Evolutionary conservation across 2,888 invertebrate species (phyloP), one percentile per base, ranked within the genome.

Genomic region (Micoletzkya japonica): DNA sequence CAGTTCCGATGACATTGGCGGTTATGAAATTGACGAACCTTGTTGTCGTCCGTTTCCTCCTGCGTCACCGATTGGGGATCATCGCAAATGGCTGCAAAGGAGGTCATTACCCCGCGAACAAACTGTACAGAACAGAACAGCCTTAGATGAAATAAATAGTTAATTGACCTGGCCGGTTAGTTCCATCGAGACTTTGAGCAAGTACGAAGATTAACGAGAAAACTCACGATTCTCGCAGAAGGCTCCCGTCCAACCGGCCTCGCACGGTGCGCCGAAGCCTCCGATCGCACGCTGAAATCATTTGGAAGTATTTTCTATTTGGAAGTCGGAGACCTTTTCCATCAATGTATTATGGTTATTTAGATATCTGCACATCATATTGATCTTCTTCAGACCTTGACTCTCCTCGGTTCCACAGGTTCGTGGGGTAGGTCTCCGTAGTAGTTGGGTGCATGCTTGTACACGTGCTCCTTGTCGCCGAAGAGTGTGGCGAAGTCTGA

Each of bases 201-300:
- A 37, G 7, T 37, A 14, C 24, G 10, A 26, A 32, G 4, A 7
- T 17, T 14, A 37, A 24, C 37, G 37, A 14, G 58, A 28, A 26
- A 56, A 59, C 64, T 37, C 30, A 73, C 73, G 77, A 32, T 74
- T 77, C 58, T 76, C 74, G 60, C 77, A 77, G 66, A 56, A 72
- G 17, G 59, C 61, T 49, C 77, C 77, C 28, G 77, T 76, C 77
- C 77, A 77, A 59, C 76, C 77, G 44, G 57, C 26, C 59, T 74
- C 75, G 60, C 77, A 77, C 0, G 34, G 34, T 20, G 64, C 36
- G 34, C 28, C 17, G 64, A 37, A 52, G 2, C 64, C 64, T 14
- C 34, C 32, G 54, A 64, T n/a, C 10, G 64, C 52, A 24, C 59
- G 37, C 59, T 59, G 39, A 10, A 24, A 59, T 28, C 17, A 37